Base-by-base conservation (phyloP, 2,113 vertebrate genomes). In the Potamarius usumacintae region DNA sequence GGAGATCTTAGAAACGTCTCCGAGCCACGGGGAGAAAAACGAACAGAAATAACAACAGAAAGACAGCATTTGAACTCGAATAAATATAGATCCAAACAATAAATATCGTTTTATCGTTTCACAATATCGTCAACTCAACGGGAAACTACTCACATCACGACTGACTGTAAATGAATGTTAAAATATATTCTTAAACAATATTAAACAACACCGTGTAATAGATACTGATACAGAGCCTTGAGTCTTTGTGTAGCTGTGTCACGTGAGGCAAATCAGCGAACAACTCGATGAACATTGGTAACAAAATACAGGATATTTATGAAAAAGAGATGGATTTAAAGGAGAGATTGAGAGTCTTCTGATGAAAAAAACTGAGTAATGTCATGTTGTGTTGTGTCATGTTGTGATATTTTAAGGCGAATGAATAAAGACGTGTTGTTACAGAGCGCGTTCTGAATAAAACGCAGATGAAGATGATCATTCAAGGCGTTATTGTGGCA, bases 401-500 rank as follows among this genome's bases (percentile, higher is more conserved):
- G 34, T 30, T 30, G 53, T 42, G 42, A 42, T 22, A 10, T 82
- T 71, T 82, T 78, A 84, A 78, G 81, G 86, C 22, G 7, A 69
- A 7, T 42, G 0, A 57, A 48, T 27, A 10, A 77, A 78, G 81
- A 74, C 27, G 15, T 78, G 17, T 58, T 67, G 57, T 78, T 67
- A 84, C 5, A 9, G 4, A 83, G 7, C 12, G 58, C 10, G 7
- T 18, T 55, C 17, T 65, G 17, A 78, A 79, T 63, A 22, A 85
- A 53, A 30, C 74, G 30, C 17, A 5, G 27, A 52, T 55, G 27
- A 77, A 83, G 7, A 62, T 18, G 20, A 60, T 27, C 7, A 52
- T 53, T 78, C 7, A 79, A 86, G 2, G 25, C 15, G 18, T 42
- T 72, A n/a, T 71, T 76, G 60, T 63, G 48, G 60, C 50, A 14